Base-by-base conservation (phyloP, 2,888 invertebrate species). In the Gnatocerus cornutus region DNA sequence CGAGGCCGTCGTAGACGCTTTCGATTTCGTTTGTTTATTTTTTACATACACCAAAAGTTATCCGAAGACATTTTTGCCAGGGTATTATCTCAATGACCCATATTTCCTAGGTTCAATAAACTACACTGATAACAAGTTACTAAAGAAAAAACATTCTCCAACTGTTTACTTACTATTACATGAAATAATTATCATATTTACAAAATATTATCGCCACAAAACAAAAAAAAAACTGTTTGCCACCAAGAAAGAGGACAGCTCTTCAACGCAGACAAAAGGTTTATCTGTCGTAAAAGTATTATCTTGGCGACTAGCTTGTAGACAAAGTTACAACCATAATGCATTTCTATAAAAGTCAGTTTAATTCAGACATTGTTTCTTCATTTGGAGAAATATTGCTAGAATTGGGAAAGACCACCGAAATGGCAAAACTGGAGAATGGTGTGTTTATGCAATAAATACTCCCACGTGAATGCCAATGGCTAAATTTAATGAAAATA, bases 61-160 rank as follows among this genome's bases (percentile, higher is more conserved):
- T 62, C 39, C 62, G 21, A 59, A 62, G 52, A 53, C 4, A 48
- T 50, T 63, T 63, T 53, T 63, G 52, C 53, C 43, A 45, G 21
- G 27, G 62, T 43, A 76, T 79, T 80, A 80, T 80, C 80, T 78
- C 70, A 76, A 75, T 80, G 81, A 81, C 81, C 81, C 74, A 81
- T 78, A 80, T 81, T 76, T n/a, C 37, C 48, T 67, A 72, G 71
- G 78, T 79, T 78, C 77, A 79, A 78, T 74, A 77, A 77, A 77
- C 79, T 74, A 50, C 48, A 65, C 52, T 67, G 78, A 79, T 78
- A 79, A 79, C 74, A 73, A 63, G 66, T 73, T 73, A 74, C 76
- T 71, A 77, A 77, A 78, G 76, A 78, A 78, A 76, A 77, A 73
- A 77, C 70, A 78, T 76, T 74, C 72, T 75, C 72, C 73, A 72